These are phyloP conservation scores for Xanthorhoe spadicearia DNA, from an alignment of 2,888 invertebrate species.

Conservation along the genomic window DNA sequence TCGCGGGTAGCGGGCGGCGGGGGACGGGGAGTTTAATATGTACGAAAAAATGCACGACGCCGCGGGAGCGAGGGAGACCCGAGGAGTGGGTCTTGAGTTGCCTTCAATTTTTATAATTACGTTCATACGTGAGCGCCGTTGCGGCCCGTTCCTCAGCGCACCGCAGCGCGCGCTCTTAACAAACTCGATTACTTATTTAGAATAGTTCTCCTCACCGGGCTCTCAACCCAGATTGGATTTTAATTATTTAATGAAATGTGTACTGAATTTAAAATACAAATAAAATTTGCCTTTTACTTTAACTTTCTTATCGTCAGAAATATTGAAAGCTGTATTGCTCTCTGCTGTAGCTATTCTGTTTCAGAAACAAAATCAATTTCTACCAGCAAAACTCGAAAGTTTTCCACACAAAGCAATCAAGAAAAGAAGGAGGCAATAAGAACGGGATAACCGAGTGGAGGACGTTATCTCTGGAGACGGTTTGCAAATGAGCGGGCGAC, in stretches of 20 bases:
- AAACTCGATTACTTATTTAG: slow-evolving; percentile 70
- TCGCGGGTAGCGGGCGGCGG: slow-evolving; percentile 72
- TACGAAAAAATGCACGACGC: slow-evolving; percentile 85
- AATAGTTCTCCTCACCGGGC: slow-evolving; percentile 62
- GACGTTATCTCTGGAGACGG: slow-evolving; percentile 84
- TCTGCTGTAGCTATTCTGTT: slow-evolving; percentile 65
- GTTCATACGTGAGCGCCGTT: slow-evolving; percentile 86
- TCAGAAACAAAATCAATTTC: slow-evolving; percentile 76
- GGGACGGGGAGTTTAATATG: slow-evolving; percentile 81
- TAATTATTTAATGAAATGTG: slow-evolving; percentile 59
- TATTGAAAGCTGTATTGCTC: slow-evolving; percentile 14
- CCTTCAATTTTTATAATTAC: slow-evolving; percentile 85
- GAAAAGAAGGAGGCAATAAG: slow-evolving; percentile 82
- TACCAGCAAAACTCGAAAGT: slow-evolving; percentile 75
- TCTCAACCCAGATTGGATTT: slow-evolving; percentile 62
- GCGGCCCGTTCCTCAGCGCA: slow-evolving; percentile 52
- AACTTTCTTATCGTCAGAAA: slow-evolving; percentile 21
- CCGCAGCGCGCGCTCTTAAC: slow-evolving; percentile 45
- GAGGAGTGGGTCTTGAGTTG: slow-evolving; percentile 75
- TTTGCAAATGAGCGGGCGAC: slow-evolving; percentile 83
- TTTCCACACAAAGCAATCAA: slow-evolving; percentile 82
- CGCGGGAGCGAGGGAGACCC: slow-evolving; percentile 78
- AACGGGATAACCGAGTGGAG: slow-evolving; percentile 82
- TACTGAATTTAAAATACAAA: slow-evolving; percentile 45
- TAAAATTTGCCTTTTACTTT: slow-evolving; percentile 3